Conservation (phyloP, 2,888 invertebrate species). For the Erebia aethiops region DNA sequence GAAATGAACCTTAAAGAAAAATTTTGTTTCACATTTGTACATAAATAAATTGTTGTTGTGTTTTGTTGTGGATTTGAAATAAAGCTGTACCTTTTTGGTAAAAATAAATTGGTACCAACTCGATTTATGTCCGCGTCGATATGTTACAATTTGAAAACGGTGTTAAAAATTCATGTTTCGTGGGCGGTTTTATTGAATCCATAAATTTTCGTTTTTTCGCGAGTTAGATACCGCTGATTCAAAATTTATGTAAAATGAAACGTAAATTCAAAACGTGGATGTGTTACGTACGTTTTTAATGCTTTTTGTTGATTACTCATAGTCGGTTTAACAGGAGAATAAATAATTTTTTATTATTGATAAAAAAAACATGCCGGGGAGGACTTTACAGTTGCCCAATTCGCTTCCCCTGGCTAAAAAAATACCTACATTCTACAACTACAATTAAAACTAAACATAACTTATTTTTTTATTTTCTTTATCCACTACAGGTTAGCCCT, state of each 20-base stretch:
- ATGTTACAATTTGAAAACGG: conserved; percentile 3
- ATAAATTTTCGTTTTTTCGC: conserved; percentile 7
- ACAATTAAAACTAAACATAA: no score
- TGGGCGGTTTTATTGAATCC: neutral
- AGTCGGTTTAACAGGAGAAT: neutral
- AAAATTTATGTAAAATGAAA: neutral
- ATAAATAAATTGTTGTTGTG: conserved; percentile 1
- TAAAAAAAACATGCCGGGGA: no score
- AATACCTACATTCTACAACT: no score
- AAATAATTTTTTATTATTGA: neutral
- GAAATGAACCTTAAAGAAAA: neutral
- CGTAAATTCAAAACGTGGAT: neutral
- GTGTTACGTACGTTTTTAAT: no score
- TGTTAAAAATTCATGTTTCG: conserved; percentile 5
- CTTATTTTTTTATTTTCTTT: no score
- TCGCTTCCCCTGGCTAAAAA: no score
- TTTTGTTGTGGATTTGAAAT: conserved; percentile 9
- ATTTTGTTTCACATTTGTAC: neutral
- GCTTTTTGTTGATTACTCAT: neutral
- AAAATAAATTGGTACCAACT: conserved; percentile 25
- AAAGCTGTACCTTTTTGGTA: conserved; percentile 10
- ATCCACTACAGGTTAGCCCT: no score
- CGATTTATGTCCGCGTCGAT: conserved; percentile 20
- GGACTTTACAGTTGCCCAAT: no score
- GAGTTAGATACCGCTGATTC: neutral